Evolutionary conservation across 2,888 invertebrate species (phyloP), one percentile per base, ranked within the genome.

Genomic region (Fabriciana adippe): DNA sequence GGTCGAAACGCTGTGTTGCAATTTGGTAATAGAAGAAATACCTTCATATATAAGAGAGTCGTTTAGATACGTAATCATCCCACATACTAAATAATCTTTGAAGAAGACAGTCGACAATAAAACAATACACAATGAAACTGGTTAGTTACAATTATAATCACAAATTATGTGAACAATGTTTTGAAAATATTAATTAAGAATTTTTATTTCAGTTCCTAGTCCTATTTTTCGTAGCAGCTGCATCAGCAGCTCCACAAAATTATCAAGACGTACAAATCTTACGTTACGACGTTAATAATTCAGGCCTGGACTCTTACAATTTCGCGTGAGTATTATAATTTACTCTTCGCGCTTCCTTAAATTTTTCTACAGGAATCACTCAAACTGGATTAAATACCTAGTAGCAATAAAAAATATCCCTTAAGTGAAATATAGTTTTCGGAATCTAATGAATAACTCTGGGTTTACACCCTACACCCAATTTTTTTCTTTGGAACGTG

Each of bases 231-330:
- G 73, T 86, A 14, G 86, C 86, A 57, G 83, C 76, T 59, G 86
- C 80, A n/a, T 79, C 76, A 64, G 87, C 90, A 51, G 90, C 92
- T 56, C 90, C 90, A 8, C 90, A 84, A 69, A 86, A 83, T 71
- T 84, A 75, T 8, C 86, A 93, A 79, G 94, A 94, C 75, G 95
- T 94, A 3, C 93, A 93, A 78, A 90, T 95, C 72, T 73, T 94
- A 60, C 93, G 94, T 72, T 94, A 94, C 78, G 95, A 95, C 55
- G 88, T 90, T 69, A 93, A 95, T 81, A 95, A 95, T 72, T 91
- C 92, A 72, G 94, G 94, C 61, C 80, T 93, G 31, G 93, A 93
- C 73, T 87, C 93, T 61, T 95, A 94, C 84, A 93, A 86, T 73
- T 95, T 93, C 74, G 91, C 88, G 94, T 94, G 87, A 92, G 92